Conservation (phyloP, 2,797 vertebrate genomes). For the Propithecus deckenii region DNA sequence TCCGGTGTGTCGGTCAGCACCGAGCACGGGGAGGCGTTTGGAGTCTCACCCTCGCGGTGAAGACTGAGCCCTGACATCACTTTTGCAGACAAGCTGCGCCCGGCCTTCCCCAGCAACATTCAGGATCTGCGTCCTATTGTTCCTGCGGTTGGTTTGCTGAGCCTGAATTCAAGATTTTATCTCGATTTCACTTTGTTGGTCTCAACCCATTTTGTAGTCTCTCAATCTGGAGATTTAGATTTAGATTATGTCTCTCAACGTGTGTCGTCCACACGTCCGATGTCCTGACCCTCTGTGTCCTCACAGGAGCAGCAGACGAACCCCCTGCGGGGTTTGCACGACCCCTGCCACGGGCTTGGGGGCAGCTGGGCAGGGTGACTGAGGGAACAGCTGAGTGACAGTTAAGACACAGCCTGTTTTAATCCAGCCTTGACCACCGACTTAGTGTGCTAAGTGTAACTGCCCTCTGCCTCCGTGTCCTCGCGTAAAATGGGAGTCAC, state of each 20-base stretch:
- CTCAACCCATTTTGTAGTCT: not conserved
- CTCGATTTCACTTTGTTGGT: not conserved
- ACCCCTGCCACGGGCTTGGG: fast-evolving
- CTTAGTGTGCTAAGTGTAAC: fast-evolving
- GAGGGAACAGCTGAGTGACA: no score
- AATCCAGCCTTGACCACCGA: not conserved
- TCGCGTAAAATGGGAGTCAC: fast-evolving
- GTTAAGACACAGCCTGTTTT: fast-evolving
- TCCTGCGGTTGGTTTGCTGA: fast-evolving
- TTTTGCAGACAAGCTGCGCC: fast-evolving
- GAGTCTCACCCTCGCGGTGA: not conserved
- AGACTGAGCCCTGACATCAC: fast-evolving
- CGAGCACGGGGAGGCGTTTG: fast-evolving
- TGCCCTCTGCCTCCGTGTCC: not conserved
- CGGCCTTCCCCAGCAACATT: fast-evolving
- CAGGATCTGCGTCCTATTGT: fast-evolving
- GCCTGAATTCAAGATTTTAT: not conserved
- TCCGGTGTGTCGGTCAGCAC: fast-evolving
- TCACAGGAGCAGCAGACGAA: not conserved
- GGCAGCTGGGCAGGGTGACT: fast-evolving
- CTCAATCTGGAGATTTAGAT: not conserved
- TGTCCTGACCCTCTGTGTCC: not conserved
- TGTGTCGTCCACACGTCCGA: fast-evolving
- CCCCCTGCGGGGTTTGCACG: fast-evolving
- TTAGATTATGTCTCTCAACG: fast-evolving